Base-by-base conservation (phyloP, 2,888 invertebrate species). In the Agrochola macilenta region DNA sequence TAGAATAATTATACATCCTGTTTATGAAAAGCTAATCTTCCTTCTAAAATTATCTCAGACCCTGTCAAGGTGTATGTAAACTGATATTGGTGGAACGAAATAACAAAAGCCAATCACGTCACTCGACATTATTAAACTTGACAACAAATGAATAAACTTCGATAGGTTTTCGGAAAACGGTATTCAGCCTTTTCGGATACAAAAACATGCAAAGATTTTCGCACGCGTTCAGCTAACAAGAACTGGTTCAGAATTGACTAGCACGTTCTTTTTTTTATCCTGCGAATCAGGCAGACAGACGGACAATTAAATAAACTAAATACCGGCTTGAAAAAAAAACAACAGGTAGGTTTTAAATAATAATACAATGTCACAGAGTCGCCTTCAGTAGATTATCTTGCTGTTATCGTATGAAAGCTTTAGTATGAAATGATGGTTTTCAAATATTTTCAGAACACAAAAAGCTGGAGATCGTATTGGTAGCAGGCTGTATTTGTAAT, bases 121-220 rank as follows among this genome's bases (percentile, higher is more conserved):
- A 35, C 5, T 69, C n/a, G 5, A n/a, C 12, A 12, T 54, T 23
- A 35, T n/a, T 3, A 69, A 68, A 54, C 52, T 57, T 30, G 43
- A 46, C 20, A 52, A 23, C 52, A 52, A 52, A 46, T 23, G 57
- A 9, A 23, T 14, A 26, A 8, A 52, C 39, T 61, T 17, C 5
- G 30, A 39, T 23, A 23, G 14, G 2, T 1, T 61, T 61, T 52
- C 4, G 5, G 35, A 61, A 61, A 30, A n/a, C 2, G 9, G 1
- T 30, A 9, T 52, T 43, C 3, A 61, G 8, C 1, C 9, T 52
- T 74, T 74, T 58, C 49, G 14, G 11, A 75, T 8, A 30, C 20
- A 52, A 52, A 74, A 52, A 8, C 17, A 17, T 12, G 49, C 23
- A 74, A n/a, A 35, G 5, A 35, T 58, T 74, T 74, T 75, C n/a